A percentile compares a stretch with the other conserved stretches of the same genome.
phyloP scores from a whole-genome alignment of 2,888 invertebrate genomes.

The Corythucha ciliata region DNA sequence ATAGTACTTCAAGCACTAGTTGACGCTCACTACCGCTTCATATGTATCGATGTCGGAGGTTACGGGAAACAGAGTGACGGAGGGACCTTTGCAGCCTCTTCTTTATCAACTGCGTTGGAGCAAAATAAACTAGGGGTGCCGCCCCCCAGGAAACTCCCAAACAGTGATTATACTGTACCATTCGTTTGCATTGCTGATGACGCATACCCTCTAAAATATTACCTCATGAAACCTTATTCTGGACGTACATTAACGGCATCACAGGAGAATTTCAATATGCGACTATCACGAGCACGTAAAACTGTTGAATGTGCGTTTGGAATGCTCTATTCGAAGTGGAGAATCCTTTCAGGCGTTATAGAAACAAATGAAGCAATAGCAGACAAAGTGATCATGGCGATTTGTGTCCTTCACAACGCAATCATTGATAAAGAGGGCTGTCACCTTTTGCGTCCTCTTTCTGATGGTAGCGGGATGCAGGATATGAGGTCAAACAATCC shows the following conservation, averaged over 20 bases:
- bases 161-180: slow-evolving; percentile 26
- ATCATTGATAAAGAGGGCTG: slow-evolving; percentile 25
- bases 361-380: slow-evolving; percentile 16
- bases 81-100: slow-evolving; percentile 27
- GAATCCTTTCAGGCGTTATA: slow-evolving; percentile 20
- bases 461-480: no score
- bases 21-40: slow-evolving; percentile 8
- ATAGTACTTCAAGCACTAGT: slow-evolving; percentile 35
- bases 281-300: slow-evolving; percentile 15
- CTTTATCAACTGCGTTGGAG: slow-evolving; percentile 27
- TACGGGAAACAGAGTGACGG: slow-evolving; percentile 1
- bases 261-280: slow-evolving; percentile 20
- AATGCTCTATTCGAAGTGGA: slow-evolving; percentile 23
- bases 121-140: slow-evolving; percentile 25
- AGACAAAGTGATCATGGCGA: slow-evolving; percentile 21
- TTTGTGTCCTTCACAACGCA: slow-evolving; percentile 26
- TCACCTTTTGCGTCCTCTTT: no score
- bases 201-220: no score
- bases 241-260: slow-evolving; percentile 6
- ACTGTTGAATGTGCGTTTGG: slow-evolving; percentile 26
- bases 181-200: slow-evolving; percentile 21
- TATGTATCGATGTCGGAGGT: background rate
- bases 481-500: no score
- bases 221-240: slow-evolving; percentile 17
- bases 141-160: slow-evolving; percentile 30